Evolutionary conservation across 2,888 invertebrate genomes (phyloP), one percentile per base, ranked within the genome.

Genomic region (Fissipunctia ypsillon): DNA sequence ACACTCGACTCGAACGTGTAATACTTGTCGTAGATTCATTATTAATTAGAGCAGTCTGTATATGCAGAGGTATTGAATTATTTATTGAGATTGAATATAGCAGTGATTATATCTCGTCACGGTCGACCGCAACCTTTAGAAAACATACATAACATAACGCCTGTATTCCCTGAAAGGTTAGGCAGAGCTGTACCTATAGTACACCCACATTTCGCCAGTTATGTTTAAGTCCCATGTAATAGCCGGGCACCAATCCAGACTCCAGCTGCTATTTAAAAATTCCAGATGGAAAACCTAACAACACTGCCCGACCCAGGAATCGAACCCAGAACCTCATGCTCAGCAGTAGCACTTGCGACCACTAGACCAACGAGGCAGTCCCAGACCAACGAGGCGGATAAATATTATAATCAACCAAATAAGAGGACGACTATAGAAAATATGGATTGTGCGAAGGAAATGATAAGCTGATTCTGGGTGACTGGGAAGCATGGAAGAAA

Each of bases 1-100:
- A 68, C 81, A 84, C 73, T 81, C 78, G 70, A 63, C 69, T 81
- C 71, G 81, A 83, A 73, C 79, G 78, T 76, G 83, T 81, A 70
- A 69, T 78, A 83, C 71, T 71, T 76, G 73, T 74, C 69, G 72
- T 71, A 76, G 72, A 69, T 75, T 76, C 63, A 65, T n/a, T 75
- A 74, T 71, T 77, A 79, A 83, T 81, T 77, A 67, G 73, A 85
- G 71, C 80, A 80, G 82, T n/a, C n/a, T n/a, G 72, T 70, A 68
- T 80, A 78, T 72, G 60, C 75, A 60, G 19, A 54, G 45, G 35
- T 73, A 73, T 78, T 59, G 54, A 73, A 65, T 78, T 52, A 70
- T 78, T 67, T 68, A 45, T 65, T 69, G 57, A 70, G 57, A 69
- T 63, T 73, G 48, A 77, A 73, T 67, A 77, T 74, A 56, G 43